phyloP scores from a whole-genome alignment of 1,140 invertebrate species.

The Aphaenogaster floridana region DNA sequence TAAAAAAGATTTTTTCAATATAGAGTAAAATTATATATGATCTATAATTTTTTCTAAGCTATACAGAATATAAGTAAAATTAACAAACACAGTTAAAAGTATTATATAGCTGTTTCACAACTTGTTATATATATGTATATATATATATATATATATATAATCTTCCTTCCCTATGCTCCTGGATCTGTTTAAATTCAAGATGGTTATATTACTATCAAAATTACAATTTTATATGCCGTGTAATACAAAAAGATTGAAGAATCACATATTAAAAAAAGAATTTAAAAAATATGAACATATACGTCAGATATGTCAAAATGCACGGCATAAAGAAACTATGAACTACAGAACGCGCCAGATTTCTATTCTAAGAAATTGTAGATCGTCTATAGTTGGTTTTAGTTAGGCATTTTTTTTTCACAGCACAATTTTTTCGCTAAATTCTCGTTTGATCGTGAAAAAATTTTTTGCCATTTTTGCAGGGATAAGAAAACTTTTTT shows the following conservation, averaged over 20 bases:
- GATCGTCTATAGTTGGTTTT: conserved; percentile 39
- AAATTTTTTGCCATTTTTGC: conserved; percentile 50
- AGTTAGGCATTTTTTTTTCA: conserved; percentile 31
- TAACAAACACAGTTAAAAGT: neutral
- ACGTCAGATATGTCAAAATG: neutral
- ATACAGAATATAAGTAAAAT: neutral
- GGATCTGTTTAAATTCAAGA: conserved; percentile 5
- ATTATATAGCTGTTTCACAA: neutral
- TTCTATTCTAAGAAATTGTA: neutral
- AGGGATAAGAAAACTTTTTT: conserved; percentile 22
- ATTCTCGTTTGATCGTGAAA: conserved; percentile 62
- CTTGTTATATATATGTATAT: neutral
- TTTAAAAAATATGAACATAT: neutral
- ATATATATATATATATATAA: neutral
- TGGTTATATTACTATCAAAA: neutral
- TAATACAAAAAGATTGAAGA: neutral
- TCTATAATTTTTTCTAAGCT: neutral
- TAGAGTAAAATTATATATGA: conserved; percentile 8
- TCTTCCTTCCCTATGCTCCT: neutral
- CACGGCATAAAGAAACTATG: neutral
- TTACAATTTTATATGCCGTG: neutral
- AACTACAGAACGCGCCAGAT: neutral
- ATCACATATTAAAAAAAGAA: neutral
- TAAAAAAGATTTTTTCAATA: neutral
- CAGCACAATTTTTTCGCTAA: conserved; percentile 55